Conservation (phyloP, 2,113 vertebrate species). For the Tachysurus fulvidraco region DNA sequence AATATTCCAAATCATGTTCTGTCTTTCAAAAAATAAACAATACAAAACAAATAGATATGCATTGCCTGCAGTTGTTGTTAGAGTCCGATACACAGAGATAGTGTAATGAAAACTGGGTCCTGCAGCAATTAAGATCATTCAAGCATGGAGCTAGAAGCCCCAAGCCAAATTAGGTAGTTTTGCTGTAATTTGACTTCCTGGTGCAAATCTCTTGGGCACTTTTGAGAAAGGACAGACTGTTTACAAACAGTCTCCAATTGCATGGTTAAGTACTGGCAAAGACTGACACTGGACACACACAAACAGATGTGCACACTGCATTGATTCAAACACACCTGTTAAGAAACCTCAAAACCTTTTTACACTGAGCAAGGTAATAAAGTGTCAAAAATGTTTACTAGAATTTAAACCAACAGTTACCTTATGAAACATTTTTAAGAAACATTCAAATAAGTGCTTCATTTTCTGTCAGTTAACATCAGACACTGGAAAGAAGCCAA, state of each 20-base stretch:
- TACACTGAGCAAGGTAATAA: neutral
- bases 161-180: constrained; percentile 85
- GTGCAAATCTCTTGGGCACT: constrained; percentile 75
- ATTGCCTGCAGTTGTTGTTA: constrained; percentile 78
- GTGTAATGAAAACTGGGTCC: constrained; percentile 75
- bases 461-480: constrained; percentile 39
- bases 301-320: constrained; percentile 34
- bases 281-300: constrained; percentile 44
- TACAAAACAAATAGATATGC: constrained; percentile 52
- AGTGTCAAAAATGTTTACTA: neutral
- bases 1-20: neutral
- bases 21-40: neutral
- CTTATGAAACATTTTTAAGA: neutral
- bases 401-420: neutral
- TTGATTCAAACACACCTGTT: constrained; percentile 55
- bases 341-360: constrained; percentile 10
- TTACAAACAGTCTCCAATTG: constrained; percentile 85
- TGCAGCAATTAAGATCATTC: constrained; percentile 82
- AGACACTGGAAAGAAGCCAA: constrained; percentile 71
- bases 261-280: constrained; percentile 60
- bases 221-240: constrained; percentile 88
- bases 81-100: constrained; percentile 77
- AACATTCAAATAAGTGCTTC: neutral
- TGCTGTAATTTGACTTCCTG: constrained; percentile 85
- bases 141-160: constrained; percentile 76